phyloP scores from a whole-genome alignment of 2,113 vertebrate genomes.

The Apodemus sylvaticus region DNA sequence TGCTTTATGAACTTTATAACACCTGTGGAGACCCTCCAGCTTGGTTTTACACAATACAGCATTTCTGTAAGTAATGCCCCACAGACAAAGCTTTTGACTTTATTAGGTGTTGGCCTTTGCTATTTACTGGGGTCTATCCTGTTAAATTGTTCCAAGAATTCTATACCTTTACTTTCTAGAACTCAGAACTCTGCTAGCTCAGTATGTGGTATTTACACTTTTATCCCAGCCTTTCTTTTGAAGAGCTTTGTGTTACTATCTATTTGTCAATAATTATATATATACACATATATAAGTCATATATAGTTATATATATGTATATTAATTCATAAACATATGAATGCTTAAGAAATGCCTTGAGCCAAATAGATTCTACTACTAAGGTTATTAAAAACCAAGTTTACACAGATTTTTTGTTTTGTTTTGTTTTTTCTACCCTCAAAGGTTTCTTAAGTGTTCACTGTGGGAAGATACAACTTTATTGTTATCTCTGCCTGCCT shows the following conservation, averaged over 20 bases:
- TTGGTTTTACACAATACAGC: not conserved
- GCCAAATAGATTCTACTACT: not conserved
- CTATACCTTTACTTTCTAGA: not conserved
- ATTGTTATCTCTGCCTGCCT: not conserved
- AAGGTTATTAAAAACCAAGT: not conserved
- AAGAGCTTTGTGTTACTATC: constrained; percentile 24
- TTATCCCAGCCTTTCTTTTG: not conserved
- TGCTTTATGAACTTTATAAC: not conserved
- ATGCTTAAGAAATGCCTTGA: not conserved
- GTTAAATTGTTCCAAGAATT: not conserved
- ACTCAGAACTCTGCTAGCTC: not conserved
- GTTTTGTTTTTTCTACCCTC: not conserved
- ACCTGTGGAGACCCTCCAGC: not conserved
- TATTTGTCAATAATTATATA: not conserved
- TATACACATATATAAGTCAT: too few relatives aligned
- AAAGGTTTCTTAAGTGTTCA: not conserved
- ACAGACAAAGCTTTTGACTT: not conserved
- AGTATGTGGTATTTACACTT: not conserved
- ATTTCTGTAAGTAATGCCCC: not conserved
- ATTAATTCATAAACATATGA: not conserved
- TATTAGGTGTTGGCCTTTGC: not conserved
- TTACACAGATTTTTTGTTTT: not conserved
- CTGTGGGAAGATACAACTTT: not conserved
- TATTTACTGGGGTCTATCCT: not conserved
- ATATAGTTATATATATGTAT: too few relatives aligned